A percentile compares a stretch with the other conserved stretches of the same genome.
Conservation (phyloP, 30 jellyfish, hydroid and myxozoan species). For the Morbakka virulenta region DNA sequence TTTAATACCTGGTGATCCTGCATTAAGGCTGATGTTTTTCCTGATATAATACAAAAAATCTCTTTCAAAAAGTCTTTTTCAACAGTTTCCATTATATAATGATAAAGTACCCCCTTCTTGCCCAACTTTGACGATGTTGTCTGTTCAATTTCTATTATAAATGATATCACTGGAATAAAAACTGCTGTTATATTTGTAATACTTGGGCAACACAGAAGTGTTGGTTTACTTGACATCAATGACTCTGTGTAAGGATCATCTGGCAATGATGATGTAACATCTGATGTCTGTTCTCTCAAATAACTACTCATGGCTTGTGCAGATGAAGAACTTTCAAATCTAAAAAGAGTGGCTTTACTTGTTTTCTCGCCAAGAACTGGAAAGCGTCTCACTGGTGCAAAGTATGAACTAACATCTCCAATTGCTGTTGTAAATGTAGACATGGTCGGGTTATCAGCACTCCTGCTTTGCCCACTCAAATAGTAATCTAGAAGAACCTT, state of each 20-base stretch:
- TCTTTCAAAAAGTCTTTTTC: constrained; percentile 76
- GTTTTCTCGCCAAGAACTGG: neutral
- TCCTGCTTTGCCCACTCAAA: constrained; percentile 75
- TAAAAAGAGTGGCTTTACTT: constrained; percentile 38
- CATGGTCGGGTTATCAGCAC: constrained; percentile 80
- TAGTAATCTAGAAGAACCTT: constrained; percentile 83
- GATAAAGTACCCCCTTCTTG: constrained; percentile 78
- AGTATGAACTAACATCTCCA: constrained; percentile 62
- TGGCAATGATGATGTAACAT: constrained; percentile 84
- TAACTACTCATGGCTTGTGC: constrained; percentile 98
- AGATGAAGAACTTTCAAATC: constrained; percentile 97
- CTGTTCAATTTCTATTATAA: constrained; percentile 81
- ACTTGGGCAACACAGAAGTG: constrained; percentile 80
- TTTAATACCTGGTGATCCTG: constrained; percentile 79
- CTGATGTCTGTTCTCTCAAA: constrained; percentile 92
- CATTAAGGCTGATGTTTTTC: constrained; percentile 69
- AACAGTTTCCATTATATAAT: constrained; percentile 79
- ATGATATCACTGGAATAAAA: constrained; percentile 85
- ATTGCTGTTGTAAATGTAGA: constrained; percentile 69
- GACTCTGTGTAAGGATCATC: constrained; percentile 98
- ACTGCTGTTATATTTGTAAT: constrained; percentile 84
- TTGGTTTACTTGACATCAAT: constrained; percentile 86
- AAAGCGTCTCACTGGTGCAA: constrained; percentile 13
- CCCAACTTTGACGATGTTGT: constrained; percentile 85
- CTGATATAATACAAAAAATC: constrained; percentile 75